Conservation (phyloP, 1,140 invertebrate genomes). For the Lanistes nyassanus region DNA sequence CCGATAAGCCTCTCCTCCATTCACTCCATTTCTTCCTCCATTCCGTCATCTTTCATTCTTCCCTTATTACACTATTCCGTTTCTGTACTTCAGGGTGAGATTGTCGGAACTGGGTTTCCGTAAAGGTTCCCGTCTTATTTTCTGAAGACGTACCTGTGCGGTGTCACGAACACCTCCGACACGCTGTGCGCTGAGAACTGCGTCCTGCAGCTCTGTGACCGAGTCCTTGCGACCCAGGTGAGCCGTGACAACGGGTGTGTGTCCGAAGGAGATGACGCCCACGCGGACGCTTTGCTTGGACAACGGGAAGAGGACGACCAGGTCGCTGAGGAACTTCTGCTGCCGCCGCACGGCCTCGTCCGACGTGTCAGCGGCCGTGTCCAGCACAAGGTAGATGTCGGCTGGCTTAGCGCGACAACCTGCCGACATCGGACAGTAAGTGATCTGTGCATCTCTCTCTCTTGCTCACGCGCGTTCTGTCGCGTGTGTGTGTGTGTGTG, state of each 20-base stretch:
- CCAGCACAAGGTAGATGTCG: slow-evolving; percentile 53
- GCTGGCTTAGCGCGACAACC: slow-evolving; percentile 51
- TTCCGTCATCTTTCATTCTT: no score
- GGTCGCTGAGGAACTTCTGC: slow-evolving; percentile 40
- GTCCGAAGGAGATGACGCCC: slow-evolving; percentile 38
- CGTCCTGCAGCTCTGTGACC: slow-evolving; percentile 25
- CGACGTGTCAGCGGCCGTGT: slow-evolving; percentile 44
- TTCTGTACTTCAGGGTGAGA: no score
- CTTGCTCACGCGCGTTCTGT: neutral
- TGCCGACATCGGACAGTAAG: slow-evolving; percentile 23
- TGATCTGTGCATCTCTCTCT: neutral
- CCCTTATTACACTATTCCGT: no score
- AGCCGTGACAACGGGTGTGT: slow-evolving; percentile 20
- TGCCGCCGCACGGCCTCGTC: slow-evolving; percentile 37
- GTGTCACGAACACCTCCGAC: slow-evolving; percentile 37
- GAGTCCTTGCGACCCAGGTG: slow-evolving; percentile 25
- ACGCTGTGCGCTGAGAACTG: slow-evolving; percentile 25
- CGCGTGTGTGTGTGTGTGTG: neutral
- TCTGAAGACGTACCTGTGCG: slow-evolving; percentile 5
- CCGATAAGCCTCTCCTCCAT: no score
- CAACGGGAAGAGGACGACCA: slow-evolving; percentile 42
- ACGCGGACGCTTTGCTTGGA: slow-evolving; percentile 29
- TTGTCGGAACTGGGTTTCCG: no score
- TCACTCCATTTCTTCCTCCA: neutral
- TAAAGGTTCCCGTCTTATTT: no score